These are phyloP conservation scores for Eublepharis macularius DNA, from an alignment of 2,113 vertebrate species.

Conservation along the genomic window DNA sequence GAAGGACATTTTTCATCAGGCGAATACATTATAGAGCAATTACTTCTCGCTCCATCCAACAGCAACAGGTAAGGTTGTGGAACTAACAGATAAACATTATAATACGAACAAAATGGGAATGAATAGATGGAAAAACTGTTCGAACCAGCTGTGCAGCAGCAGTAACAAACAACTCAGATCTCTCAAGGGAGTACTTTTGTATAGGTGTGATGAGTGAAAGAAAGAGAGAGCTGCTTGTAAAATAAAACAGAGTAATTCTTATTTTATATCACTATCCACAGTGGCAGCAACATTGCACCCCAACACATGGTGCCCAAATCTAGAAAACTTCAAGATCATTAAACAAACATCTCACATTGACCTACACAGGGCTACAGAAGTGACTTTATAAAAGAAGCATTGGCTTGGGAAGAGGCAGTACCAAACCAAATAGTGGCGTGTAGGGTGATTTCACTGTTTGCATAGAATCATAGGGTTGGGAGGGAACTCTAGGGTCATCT, in stretches of 20 bases:
- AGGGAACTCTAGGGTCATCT: too few species aligned
- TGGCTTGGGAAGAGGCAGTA: too few species aligned
- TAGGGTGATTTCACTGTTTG: too few species aligned
- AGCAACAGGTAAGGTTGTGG: neutral
- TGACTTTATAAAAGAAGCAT: too few species aligned
- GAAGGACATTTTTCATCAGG: neutral
- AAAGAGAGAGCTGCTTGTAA: neutral
- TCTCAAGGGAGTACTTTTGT: neutral
- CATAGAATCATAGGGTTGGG: too few species aligned
- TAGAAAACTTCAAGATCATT: neutral
- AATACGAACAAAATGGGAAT: neutral
- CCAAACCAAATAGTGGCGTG: too few species aligned
- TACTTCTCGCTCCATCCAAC: constrained; percentile 13
- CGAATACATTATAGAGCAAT: accelerated
- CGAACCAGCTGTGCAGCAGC: neutral
- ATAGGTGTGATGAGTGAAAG: neutral
- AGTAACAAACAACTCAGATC: neutral
- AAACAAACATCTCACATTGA: too few species aligned
- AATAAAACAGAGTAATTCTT: neutral
- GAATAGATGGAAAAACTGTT: neutral
- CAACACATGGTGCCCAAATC: too few species aligned
- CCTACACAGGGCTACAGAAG: too few species aligned
- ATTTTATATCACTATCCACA: neutral
- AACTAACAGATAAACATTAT: neutral
- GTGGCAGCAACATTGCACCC: neutral